Conservation (phyloP, 2,797 vertebrate species). For the Pteropus rufus region DNA sequence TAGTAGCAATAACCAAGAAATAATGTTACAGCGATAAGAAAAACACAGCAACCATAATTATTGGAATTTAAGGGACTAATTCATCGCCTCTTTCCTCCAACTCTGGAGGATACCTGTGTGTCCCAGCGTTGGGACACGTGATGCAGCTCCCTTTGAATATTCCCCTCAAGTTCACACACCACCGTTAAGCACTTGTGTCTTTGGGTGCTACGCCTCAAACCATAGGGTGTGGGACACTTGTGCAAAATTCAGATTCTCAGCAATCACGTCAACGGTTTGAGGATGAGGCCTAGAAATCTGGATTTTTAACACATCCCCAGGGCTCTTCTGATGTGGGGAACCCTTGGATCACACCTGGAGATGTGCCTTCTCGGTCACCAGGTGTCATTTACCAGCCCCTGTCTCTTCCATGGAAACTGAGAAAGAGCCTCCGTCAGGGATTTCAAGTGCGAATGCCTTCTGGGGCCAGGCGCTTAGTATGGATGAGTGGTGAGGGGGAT, state of each 20-base stretch:
- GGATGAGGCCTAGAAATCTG: not conserved
- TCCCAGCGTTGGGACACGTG: no score
- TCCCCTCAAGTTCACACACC: not conserved
- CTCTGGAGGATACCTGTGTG: not conserved
- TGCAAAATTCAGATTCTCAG: not conserved
- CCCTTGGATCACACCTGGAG: no score
- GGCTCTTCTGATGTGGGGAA: not conserved
- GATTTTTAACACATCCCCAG: not conserved
- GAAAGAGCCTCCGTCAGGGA: not conserved
- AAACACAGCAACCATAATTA: not conserved
- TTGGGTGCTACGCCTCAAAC: not conserved
- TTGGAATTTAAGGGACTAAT: not conserved
- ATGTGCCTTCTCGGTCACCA: not conserved
- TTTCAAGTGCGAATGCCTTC: not conserved
- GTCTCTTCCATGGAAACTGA: not conserved
- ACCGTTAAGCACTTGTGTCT: not conserved
- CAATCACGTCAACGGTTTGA: not conserved
- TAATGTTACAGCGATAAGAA: not conserved
- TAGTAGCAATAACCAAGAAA: not conserved
- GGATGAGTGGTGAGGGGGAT: not conserved
- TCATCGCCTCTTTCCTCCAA: not conserved
- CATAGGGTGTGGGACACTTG: not conserved
- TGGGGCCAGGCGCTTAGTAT: not conserved
- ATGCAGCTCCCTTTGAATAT: accelerated
- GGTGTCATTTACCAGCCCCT: not conserved